Conservation (phyloP, 2,113 vertebrate genomes). For the Lucifuga dentata region DNA sequence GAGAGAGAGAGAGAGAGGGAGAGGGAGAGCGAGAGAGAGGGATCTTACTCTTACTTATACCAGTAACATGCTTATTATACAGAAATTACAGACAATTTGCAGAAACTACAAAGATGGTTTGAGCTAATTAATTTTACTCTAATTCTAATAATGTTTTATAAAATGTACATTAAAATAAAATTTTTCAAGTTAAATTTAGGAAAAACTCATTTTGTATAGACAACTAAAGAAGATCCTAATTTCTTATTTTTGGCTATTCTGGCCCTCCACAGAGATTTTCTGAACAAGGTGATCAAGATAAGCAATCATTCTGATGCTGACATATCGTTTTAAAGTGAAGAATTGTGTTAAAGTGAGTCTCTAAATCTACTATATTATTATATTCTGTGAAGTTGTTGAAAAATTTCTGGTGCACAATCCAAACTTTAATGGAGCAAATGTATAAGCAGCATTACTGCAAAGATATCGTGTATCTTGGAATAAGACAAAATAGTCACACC, state of each 20-base stretch:
- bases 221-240: too few relatives aligned
- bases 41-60: slow-evolving; percentile 12
- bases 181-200: too few relatives aligned
- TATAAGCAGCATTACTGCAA: background rate
- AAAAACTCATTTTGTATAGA: too few relatives aligned
- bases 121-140: slow-evolving; percentile 1
- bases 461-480: slow-evolving; percentile 5
- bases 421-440: background rate
- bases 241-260: too few relatives aligned
- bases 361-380: background rate
- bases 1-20: background rate
- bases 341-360: background rate
- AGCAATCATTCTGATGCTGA: too few relatives aligned
- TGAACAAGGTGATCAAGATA: too few relatives aligned
- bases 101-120: too few relatives aligned
- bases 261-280: too few relatives aligned
- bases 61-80: slow-evolving; percentile 2
- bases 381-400: background rate
- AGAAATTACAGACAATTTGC: slow-evolving; percentile 18
- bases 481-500: slow-evolving; percentile 47
- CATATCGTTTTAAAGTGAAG: too few relatives aligned
- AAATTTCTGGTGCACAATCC: background rate
- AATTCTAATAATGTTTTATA: background rate
- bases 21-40: background rate
- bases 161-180: too few relatives aligned